Evolutionary conservation across 2,113 vertebrate genomes (phyloP).

Genomic region (Sapajus apella): DNA sequence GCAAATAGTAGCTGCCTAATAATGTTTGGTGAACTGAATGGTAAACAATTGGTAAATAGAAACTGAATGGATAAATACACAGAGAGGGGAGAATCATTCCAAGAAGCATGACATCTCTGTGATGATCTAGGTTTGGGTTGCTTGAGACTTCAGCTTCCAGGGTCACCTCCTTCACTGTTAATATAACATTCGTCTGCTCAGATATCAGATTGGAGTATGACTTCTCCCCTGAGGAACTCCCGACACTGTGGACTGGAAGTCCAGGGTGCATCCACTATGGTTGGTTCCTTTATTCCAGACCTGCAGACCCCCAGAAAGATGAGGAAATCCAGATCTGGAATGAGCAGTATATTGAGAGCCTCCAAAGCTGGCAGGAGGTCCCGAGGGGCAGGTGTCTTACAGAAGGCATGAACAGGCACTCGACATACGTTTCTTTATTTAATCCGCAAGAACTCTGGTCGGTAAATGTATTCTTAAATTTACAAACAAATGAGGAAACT

Average conservation of each 20-base stretch:
- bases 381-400: neutral
- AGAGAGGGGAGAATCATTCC: neutral
- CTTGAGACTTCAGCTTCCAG: neutral
- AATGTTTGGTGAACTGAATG: conserved; percentile 2
- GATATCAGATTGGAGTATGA: neutral
- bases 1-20: conserved; percentile 12
- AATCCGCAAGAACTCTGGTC: neutral
- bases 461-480: conserved; percentile 13
- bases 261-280: neutral
- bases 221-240: neutral
- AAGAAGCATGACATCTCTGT: neutral
- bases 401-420: neutral
- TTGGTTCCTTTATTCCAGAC: neutral
- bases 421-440: neutral
- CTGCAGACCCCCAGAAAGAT: neutral
- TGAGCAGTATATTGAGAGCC: neutral
- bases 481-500: neutral
- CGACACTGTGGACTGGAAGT: neutral
- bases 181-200: neutral
- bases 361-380: neutral
- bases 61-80: neutral
- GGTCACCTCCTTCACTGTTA: neutral
- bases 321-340: neutral
- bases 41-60: neutral
- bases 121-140: neutral